Percentiles rank a stretch among this genome's conserved stretches.
Conservation (phyloP, 2,888 invertebrate species). For the Cerastis rubricosa region DNA sequence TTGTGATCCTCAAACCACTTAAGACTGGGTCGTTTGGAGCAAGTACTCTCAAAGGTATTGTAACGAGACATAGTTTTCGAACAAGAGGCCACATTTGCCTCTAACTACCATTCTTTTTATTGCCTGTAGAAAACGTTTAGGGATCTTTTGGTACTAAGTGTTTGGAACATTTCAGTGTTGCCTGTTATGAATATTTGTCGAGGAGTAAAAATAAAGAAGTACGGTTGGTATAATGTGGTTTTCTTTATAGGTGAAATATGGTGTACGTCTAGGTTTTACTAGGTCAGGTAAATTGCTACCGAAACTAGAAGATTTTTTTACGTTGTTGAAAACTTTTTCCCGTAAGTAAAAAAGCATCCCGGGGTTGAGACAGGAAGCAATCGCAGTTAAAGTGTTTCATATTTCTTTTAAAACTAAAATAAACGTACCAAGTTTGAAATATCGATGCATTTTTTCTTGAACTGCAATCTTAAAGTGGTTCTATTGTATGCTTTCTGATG, state of each 20-base stretch:
- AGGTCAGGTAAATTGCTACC: not conserved
- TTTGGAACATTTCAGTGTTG: conserved; percentile 38
- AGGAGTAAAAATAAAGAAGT: not conserved
- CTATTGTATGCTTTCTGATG: too few relatives aligned
- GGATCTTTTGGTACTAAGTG: conserved; percentile 32
- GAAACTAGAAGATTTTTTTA: too few relatives aligned
- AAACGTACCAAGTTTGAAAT: too few relatives aligned
- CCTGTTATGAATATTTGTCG: conserved; percentile 10
- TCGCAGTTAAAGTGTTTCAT: too few relatives aligned
- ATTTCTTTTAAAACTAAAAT: too few relatives aligned
- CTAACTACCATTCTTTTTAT: conserved; percentile 45
- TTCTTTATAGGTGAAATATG: conserved; percentile 3
- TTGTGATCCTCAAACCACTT: conserved; percentile 52
- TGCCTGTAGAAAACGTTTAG: conserved; percentile 48
- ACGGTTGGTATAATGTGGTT: not conserved
- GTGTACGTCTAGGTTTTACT: conserved; percentile 8
- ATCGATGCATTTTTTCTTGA: too few relatives aligned
- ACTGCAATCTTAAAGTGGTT: too few relatives aligned
- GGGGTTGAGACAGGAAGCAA: too few relatives aligned
- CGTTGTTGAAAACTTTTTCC: too few relatives aligned
- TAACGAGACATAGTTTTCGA: conserved; percentile 43
- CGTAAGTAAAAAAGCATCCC: too few relatives aligned
- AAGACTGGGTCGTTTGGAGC: conserved; percentile 42
- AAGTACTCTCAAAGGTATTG: conserved; percentile 46
- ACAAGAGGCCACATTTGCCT: conserved; percentile 36